Evolutionary conservation across 2,797 vertebrate species (phyloP), one percentile per base, ranked within the genome.

Genomic region (Sarcoramphus papa): DNA sequence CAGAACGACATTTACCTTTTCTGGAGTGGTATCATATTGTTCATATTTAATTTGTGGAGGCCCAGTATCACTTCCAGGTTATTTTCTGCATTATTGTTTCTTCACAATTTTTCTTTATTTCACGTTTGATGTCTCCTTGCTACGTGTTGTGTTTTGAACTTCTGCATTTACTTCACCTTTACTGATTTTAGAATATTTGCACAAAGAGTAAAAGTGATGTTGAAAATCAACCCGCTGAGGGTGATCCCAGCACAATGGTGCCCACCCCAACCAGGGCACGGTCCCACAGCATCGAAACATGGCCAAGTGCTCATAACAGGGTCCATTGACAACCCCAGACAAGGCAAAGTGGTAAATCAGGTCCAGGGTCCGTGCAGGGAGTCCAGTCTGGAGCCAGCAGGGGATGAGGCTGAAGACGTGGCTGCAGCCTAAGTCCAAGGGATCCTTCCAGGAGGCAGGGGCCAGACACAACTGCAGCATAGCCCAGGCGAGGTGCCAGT

Each of bases 211-310:
- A 40, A 81, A 30, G 8, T 14, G 12, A 35, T 60, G 21, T 33
- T 78, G 65, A 65, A 73, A 73, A 65, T 41, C 25, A 47, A 3
- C n/a, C 53, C 3, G 1, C 25, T 35, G 72, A 59, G 30, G 28
- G n/a, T 57, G 45, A 59, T 86, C 20, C 28, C n/a, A 76, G 33
- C 15, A 51, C 15, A n/a, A n/a, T 21, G 47, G 40, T 31, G 18
- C n/a, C 67, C 37, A 31, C 30, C 5, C 5, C 1, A 7, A 76
- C 17, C 40, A 33, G 30, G 30, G 37, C 27, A 53, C 12, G 11
- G 27, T 54, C 47, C 21, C 0, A 2, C 35, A 43, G 12, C 35
- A 40, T 19, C 0, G 0, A 31, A 54, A 56, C 10, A 17, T 16
- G 47, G 30, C 78, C 30, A 59, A 41, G 31, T 57, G 69, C 70